A percentile compares a stretch with the other conserved stretches of the same genome.
Conservation (phyloP, 1,140 invertebrate genomes). For the Neocloeon triangulifer region DNA sequence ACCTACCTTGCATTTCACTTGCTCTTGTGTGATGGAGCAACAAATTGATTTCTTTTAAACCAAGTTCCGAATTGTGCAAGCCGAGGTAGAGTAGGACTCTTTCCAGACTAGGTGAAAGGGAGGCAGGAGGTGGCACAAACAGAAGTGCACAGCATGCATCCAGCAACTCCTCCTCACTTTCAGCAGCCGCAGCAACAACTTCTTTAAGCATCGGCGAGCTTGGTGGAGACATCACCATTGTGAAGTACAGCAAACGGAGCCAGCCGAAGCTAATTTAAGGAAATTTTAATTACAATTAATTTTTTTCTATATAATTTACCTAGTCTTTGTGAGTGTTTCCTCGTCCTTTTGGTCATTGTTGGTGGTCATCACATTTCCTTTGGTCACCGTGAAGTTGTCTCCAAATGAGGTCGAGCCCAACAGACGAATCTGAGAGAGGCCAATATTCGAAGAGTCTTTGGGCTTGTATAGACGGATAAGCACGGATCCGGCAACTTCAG, state of each 20-base stretch:
- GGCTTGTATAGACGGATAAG: constrained; percentile 52
- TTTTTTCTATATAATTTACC: constrained; percentile 14
- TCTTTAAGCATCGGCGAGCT: constrained; percentile 11
- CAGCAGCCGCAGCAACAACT: constrained; percentile 31
- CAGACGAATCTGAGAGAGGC: constrained; percentile 65
- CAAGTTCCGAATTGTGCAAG: constrained; percentile 29
- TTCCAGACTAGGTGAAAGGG: constrained; percentile 35
- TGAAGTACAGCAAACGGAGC: constrained; percentile 33
- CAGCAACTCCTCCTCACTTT: constrained; percentile 37
- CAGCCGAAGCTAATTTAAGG: constrained; percentile 43
- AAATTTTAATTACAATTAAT: no score
- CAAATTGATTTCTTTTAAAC: constrained; percentile 28
- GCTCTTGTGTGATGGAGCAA: constrained; percentile 24
- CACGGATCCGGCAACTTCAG: constrained; percentile 39
- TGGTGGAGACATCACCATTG: constrained; percentile 8
- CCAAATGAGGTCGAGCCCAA: constrained; percentile 58
- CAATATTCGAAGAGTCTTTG: constrained; percentile 65
- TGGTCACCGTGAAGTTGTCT: constrained; percentile 19
- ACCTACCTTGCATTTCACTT: constrained; percentile 6
- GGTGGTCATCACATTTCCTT: no score
- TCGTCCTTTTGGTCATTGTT: constrained; percentile 19
- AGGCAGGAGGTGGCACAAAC: constrained; percentile 29
- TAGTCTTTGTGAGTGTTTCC: constrained; percentile 21
- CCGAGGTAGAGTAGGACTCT: constrained; percentile 34
- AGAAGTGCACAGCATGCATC: constrained; percentile 50